These are phyloP conservation scores for Schizaphis graminum DNA, from an alignment of 2,888 invertebrate species.

Conservation along the genomic window DNA sequence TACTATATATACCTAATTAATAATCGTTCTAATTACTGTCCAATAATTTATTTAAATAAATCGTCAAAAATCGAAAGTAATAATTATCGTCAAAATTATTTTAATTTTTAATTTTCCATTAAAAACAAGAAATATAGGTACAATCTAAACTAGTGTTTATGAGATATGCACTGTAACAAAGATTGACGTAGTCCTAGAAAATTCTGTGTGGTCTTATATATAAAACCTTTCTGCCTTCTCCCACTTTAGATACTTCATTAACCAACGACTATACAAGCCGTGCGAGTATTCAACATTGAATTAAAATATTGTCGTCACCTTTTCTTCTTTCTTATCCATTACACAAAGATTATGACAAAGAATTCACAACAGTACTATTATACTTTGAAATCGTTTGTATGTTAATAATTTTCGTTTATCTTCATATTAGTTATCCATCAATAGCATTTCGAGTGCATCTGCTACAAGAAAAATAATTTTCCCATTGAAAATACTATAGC, in stretches of 20 bases:
- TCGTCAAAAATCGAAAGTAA: background rate
- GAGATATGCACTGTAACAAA: constrained; percentile 3
- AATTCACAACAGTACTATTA: constrained; percentile 10
- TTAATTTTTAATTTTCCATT: background rate
- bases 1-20: background rate
- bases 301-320: constrained; percentile 52
- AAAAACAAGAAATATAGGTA: background rate
- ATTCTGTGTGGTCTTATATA: constrained; percentile 55
- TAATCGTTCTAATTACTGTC: background rate
- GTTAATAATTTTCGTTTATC: background rate
- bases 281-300: constrained; percentile 51
- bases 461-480: constrained; percentile 34
- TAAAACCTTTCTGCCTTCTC: background rate
- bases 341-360: background rate
- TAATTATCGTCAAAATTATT: background rate
- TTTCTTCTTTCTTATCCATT: constrained; percentile 16
- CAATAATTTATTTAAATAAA: background rate
- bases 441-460: background rate
- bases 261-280: background rate
- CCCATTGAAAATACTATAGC: background rate
- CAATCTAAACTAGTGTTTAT: constrained; percentile 11
- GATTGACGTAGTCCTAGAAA: constrained; percentile 37
- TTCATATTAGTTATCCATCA: background rate
- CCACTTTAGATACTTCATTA: background rate
- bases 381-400: background rate